phyloP scores from a whole-genome alignment of 2,113 vertebrate species.

The Ctenomys sociabilis region DNA sequence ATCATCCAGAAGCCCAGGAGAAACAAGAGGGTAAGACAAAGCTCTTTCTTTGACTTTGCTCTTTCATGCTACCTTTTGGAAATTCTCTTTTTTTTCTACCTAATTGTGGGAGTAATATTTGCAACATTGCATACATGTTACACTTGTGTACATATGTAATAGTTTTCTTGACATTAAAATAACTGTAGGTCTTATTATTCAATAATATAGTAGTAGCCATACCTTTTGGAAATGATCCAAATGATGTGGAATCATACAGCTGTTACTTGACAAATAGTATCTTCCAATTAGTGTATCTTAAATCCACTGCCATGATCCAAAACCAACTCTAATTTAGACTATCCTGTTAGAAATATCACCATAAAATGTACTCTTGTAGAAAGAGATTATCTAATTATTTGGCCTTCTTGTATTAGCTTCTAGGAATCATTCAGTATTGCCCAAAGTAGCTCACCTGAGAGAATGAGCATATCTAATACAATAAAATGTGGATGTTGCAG shows the following conservation, averaged over 20 bases:
- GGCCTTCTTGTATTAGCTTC: slow-evolving; percentile 4
- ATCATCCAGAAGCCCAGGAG: background rate
- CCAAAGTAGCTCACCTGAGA: slow-evolving; percentile 75
- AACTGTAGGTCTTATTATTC: background rate
- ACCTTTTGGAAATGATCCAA: background rate
- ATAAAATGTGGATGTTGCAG: slow-evolving; percentile 75
- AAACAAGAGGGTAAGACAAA: slow-evolving; percentile 61
- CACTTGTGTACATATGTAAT: background rate
- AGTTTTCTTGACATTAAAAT: background rate
- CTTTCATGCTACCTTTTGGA: background rate
- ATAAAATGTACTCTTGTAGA: slow-evolving; percentile 59
- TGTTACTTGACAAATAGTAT: background rate
- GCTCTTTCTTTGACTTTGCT: slow-evolving; percentile 3
- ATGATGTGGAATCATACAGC: background rate
- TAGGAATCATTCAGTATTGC: slow-evolving; percentile 72
- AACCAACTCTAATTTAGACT: slow-evolving; percentile 69
- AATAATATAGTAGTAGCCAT: background rate
- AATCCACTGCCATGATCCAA: background rate
- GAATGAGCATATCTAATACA: slow-evolving; percentile 75
- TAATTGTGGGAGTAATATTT: background rate
- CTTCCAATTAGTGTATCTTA: slow-evolving; percentile 61
- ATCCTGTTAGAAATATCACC: slow-evolving; percentile 64
- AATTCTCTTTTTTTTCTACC: background rate
- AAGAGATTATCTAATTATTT: slow-evolving; percentile 67
- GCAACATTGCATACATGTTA: background rate